Percentiles rank a stretch among this genome's conserved stretches.
phyloP scores from a whole-genome alignment of 2,113 vertebrate species.

The Gopherus flavomarginatus region DNA sequence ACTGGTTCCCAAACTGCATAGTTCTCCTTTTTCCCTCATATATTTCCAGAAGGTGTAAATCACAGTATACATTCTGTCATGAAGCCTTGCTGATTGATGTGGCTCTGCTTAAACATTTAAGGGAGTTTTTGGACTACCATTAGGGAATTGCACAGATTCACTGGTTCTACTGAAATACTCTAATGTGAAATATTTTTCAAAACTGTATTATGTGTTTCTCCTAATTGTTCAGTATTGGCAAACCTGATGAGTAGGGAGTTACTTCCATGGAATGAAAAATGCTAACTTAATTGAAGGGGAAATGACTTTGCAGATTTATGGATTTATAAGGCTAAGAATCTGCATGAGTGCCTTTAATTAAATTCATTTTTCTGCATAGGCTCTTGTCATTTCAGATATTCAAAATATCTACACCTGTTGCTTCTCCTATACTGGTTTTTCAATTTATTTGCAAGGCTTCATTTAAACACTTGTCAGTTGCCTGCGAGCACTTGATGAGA shows the following conservation, averaged over 20 bases:
- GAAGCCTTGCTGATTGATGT: slow-evolving; percentile 19
- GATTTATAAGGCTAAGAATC: slow-evolving; percentile 46
- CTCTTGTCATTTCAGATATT: slow-evolving; percentile 52
- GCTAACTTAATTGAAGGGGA: slow-evolving; percentile 60
- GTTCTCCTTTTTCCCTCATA: background rate
- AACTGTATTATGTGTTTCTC: background rate
- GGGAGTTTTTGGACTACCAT: background rate
- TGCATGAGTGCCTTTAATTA: slow-evolving; percentile 73
- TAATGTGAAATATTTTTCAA: background rate
- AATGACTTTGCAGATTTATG: slow-evolving; percentile 60
- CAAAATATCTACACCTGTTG: slow-evolving; percentile 21
- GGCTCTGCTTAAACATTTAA: background rate
- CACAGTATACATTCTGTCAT: background rate
- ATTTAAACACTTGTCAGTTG: slow-evolving; percentile 40
- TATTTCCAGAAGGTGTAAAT: slow-evolving; percentile 18
- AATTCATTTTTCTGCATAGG: slow-evolving; percentile 51
- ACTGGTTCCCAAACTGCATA: background rate
- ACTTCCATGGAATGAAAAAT: slow-evolving; percentile 58
- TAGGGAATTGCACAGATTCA: background rate
- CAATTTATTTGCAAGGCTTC: background rate
- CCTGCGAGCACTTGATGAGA: background rate
- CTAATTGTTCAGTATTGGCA: background rate
- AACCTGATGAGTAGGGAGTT: slow-evolving; percentile 11
- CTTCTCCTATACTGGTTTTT: slow-evolving; percentile 27
- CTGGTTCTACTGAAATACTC: background rate